phyloP scores from a whole-genome alignment of 2,888 invertebrate genomes.

The Diarsia rubi region DNA sequence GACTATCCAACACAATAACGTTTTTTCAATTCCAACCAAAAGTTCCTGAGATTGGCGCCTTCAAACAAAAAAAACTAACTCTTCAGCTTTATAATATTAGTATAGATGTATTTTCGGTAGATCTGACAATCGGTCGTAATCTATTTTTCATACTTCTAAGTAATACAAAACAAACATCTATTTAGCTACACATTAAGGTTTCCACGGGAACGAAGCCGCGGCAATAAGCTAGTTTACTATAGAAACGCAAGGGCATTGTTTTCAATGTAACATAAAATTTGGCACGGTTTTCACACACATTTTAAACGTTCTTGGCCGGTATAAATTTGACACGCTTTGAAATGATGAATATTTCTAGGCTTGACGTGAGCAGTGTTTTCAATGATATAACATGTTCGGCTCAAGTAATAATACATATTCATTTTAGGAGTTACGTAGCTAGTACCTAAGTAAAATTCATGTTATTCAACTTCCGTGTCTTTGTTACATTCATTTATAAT shows the following conservation, averaged over 20 bases:
- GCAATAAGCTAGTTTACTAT: neutral
- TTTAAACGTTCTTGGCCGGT: neutral
- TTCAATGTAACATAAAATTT: neutral
- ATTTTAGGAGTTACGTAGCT: neutral
- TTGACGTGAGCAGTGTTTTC: neutral
- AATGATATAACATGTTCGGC: neutral
- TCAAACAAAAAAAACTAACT: too few species aligned
- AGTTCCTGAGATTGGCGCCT: too few species aligned
- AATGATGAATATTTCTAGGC: neutral
- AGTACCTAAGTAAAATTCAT: neutral
- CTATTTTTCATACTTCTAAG: too few species aligned
- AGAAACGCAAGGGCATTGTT: neutral
- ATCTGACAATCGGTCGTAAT: too few species aligned
- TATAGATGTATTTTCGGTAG: too few species aligned
- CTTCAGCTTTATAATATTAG: too few species aligned
- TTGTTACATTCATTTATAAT: neutral
- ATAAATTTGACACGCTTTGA: conserved; percentile 8
- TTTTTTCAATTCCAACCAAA: too few species aligned
- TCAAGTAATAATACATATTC: neutral
- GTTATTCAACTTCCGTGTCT: neutral
- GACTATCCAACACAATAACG: too few species aligned
- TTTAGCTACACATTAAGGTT: too few species aligned
- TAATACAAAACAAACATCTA: too few species aligned
- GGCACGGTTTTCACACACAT: neutral
- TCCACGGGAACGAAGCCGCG: too few species aligned